These are phyloP conservation scores for Chelmon rostratus DNA, from an alignment of 2,797 vertebrate species.

Conservation along the genomic window DNA sequence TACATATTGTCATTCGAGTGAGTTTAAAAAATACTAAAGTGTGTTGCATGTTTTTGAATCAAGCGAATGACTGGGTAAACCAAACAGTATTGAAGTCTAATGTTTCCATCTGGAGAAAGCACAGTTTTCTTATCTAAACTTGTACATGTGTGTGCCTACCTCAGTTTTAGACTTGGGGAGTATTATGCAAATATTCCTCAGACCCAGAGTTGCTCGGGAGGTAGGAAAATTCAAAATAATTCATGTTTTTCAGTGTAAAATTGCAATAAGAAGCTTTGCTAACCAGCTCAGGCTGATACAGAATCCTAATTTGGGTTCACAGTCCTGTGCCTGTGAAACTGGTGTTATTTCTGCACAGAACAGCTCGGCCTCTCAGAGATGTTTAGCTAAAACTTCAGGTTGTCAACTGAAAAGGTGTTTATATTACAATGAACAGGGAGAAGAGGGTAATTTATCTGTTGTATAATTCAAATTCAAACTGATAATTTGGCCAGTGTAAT, in stretches of 20 bases:
- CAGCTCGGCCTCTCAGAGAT: background rate
- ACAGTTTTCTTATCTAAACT: background rate
- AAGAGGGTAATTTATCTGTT: background rate
- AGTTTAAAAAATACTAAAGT: background rate
- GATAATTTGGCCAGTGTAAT: background rate
- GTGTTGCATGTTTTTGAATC: background rate
- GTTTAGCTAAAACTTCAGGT: slow-evolving; percentile 6
- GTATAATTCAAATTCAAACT: background rate
- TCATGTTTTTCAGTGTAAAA: background rate
- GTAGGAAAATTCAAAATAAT: background rate
- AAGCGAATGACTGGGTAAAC: background rate
- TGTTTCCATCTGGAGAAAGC: background rate
- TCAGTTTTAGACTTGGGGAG: background rate
- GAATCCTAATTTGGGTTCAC: background rate
- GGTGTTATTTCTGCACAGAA: background rate
- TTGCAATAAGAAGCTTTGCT: background rate
- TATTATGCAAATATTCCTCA: slow-evolving; percentile 2
- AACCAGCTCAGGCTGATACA: background rate
- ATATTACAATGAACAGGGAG: background rate
- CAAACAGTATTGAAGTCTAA: background rate
- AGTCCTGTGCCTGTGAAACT: background rate
- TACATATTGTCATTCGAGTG: background rate
- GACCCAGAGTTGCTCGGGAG: background rate
- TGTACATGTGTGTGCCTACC: background rate
- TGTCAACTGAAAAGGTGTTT: background rate